phyloP scores from a whole-genome alignment of 2,797 vertebrate species.

The Mergus octosetaceus region DNA sequence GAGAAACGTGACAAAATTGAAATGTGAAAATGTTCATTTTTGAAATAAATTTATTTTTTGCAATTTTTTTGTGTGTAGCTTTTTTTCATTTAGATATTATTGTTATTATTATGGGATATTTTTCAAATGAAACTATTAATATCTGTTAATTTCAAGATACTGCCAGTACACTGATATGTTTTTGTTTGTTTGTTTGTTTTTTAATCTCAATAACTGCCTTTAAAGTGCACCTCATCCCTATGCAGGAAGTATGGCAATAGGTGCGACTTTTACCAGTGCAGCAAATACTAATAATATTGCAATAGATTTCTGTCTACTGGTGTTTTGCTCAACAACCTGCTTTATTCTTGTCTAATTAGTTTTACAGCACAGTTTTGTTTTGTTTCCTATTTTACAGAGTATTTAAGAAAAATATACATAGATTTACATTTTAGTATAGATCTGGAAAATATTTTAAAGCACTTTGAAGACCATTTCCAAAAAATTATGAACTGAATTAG shows the following conservation, averaged over 20 bases:
- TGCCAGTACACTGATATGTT: no score
- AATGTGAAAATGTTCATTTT: not conserved
- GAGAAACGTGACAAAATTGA: not conserved
- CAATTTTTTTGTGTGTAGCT: not conserved
- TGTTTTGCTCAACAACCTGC: not conserved
- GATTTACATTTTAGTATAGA: not conserved
- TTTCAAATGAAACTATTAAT: not conserved
- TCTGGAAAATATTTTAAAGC: not conserved
- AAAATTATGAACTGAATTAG: not conserved
- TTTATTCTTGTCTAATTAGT: not conserved
- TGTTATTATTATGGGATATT: not conserved
- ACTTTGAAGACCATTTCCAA: not conserved
- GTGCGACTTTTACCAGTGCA: not conserved
- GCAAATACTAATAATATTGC: not conserved
- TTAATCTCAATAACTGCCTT: not conserved
- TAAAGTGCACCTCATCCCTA: not conserved
- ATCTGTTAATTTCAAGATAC: not conserved
- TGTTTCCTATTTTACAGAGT: not conserved
- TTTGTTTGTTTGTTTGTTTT: not conserved
- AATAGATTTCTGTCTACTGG: not conserved
- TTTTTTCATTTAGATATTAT: not conserved
- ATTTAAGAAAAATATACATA: not conserved
- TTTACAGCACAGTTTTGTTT: not conserved
- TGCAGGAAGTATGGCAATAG: not conserved
- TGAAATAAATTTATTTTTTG: not conserved